Evolutionary conservation across 2,888 invertebrate genomes (phyloP), one percentile per base, ranked within the genome.

Genomic region (Polydrusus cervinus): DNA sequence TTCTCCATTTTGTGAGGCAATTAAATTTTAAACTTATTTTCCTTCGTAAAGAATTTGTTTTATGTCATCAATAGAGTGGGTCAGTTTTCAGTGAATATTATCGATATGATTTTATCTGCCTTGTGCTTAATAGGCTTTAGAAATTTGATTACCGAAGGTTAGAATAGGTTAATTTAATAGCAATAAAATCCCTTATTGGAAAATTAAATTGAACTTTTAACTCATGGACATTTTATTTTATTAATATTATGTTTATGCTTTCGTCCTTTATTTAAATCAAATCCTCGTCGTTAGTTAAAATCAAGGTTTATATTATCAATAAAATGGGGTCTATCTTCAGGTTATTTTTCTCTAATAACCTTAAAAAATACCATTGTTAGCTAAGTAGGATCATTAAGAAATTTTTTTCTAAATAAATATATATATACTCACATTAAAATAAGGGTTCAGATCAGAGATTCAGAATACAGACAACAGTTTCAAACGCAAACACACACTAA

Each of bases 221-320:
- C 16, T 16, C 16, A 47, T 16, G 16, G 16, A 3, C 16, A 47
- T 16, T 14, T 16, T 25, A 25, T 34, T 34, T 9, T 34, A 34
- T 18, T 7, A 49, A 16, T 49, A 11, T 16, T 2, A 8, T 1
- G 8, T 20, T 20, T 51, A 51, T 47, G 14, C 8, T 51, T 51
- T 51, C 6, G 51, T 51, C 51, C 51, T 51, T 51, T 20, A 9
- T 51, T 51, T n/a, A 8, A 49, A 49, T 49, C 49, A 1, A 25
- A 25, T 25, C 25, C 1, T 5, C 25, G 5, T 5, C 25, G 5
- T 25, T 25, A 5, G n/a, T n/a, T n/a, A n/a, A n/a, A n/a, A 51
- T n/a, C 9, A 51, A 0, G 1, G 16, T 16, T 9, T 20, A 10
- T 11, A 51, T 51, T 51, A 20, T 18, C 1, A 20, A 51, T 51